phyloP scores from a whole-genome alignment of 1,140 invertebrate species.

The Drepana arcuata region DNA sequence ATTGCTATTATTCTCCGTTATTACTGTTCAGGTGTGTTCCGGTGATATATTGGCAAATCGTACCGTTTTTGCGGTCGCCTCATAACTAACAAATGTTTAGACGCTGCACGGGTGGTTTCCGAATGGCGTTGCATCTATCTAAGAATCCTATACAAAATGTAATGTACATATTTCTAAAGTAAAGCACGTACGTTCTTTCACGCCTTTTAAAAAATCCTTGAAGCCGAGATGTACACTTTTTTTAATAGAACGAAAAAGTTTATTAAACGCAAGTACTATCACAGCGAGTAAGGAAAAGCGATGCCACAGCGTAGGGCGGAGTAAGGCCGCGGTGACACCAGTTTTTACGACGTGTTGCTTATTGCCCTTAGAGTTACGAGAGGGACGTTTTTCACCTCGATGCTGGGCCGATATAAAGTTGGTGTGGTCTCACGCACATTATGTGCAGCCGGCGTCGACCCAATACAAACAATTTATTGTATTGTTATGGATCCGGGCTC shows the following conservation, averaged over 20 bases:
- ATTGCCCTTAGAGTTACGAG: conserved; percentile 29
- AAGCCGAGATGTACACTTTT: too few relatives aligned
- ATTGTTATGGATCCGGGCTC: conserved; percentile 35
- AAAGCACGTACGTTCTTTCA: too few relatives aligned
- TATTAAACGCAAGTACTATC: too few relatives aligned
- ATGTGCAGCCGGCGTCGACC: conserved; percentile 25
- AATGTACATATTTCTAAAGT: too few relatives aligned
- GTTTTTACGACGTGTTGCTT: conserved; percentile 28
- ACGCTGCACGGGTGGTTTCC: too few relatives aligned
- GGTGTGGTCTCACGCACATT: conserved; percentile 37
- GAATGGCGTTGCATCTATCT: too few relatives aligned
- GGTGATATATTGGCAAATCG: conserved; percentile 41
- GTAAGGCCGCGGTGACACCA: conserved; percentile 14
- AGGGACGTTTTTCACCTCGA: conserved; percentile 31
- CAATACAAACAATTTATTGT: conserved; percentile 45
- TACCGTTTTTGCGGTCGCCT: conserved; percentile 32
- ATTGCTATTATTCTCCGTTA: conserved; percentile 43
- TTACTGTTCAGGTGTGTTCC: conserved; percentile 46
- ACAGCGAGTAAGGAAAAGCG: too few relatives aligned
- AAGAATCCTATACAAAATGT: too few relatives aligned
- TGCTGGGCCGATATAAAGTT: conserved; percentile 30
- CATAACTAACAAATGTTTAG: conserved; percentile 19
- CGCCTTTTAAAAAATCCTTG: too few relatives aligned
- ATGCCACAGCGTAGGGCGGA: conserved; percentile 6
- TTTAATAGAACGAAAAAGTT: too few relatives aligned